Evolutionary conservation across 1,140 invertebrate genomes (phyloP).

Genomic region (Drosophila sproati): DNA sequence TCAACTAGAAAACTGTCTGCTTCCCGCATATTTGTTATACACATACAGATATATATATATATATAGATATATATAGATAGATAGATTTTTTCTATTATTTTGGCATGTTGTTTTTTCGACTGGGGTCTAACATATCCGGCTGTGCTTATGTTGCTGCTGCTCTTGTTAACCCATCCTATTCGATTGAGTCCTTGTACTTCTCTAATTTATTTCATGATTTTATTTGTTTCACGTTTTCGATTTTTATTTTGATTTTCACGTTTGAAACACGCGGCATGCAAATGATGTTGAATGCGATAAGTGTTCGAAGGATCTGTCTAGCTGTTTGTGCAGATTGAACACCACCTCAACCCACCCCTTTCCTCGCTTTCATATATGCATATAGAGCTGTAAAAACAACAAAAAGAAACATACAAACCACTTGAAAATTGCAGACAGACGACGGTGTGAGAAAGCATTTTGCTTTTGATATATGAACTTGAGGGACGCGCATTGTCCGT

Average conservation of each 20-base stretch:
- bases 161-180: conserved; percentile 2
- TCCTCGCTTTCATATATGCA: conserved; percentile 8
- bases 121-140: conserved; percentile 39
- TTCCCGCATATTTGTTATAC: conserved; percentile 57
- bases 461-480: conserved; percentile 79
- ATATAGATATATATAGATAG: conserved; percentile 14
- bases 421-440: conserved; percentile 73
- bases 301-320: conserved; percentile 73
- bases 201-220: conserved; percentile 82
- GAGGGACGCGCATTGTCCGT: conserved; percentile 70
- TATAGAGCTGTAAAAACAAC: conserved; percentile 6
- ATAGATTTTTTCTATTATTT: conserved; percentile 46
- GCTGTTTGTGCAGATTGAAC: conserved; percentile 29
- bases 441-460: conserved; percentile 4
- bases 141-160: conserved; percentile 13
- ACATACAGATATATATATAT: conserved; percentile 14
- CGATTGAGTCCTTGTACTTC: conserved; percentile 50
- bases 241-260: conserved; percentile 58
- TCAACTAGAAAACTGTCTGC: conserved; percentile 62
- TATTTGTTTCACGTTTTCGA: conserved; percentile 67
- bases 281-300: conserved; percentile 82
- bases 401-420: conserved; percentile 50
- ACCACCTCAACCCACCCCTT: not conserved
- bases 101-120: conserved; percentile 42
- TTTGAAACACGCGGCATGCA: conserved; percentile 67